These are phyloP conservation scores for Leptothorax acervorum DNA, from an alignment of 2,888 invertebrate species.

Conservation along the genomic window DNA sequence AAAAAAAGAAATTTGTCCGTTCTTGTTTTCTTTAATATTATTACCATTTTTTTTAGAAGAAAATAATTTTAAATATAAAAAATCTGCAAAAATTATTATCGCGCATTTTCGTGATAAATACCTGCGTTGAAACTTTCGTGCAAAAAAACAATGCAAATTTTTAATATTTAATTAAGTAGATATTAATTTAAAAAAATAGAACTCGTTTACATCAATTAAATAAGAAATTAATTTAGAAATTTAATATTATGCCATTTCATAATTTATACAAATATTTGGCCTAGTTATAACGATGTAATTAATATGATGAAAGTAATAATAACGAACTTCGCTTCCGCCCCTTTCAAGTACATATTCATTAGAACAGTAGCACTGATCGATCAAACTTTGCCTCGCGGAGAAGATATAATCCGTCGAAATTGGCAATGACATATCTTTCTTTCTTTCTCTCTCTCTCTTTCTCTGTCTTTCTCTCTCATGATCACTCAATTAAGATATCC, in stretches of 20 bases:
- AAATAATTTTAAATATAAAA: not conserved
- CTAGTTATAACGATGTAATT: constrained; percentile 5
- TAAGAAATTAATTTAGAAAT: not conserved
- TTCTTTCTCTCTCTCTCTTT: not conserved
- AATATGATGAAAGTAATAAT: not conserved
- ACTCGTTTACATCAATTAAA: not conserved
- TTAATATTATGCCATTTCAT: not conserved
- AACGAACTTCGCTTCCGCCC: not conserved
- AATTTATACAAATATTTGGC: not conserved
- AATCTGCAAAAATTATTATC: not conserved
- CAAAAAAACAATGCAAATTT: not conserved
- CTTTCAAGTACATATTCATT: not conserved
- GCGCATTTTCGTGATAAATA: not conserved
- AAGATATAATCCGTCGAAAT: not conserved
- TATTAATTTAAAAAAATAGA: not conserved
- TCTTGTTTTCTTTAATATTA: not conserved
- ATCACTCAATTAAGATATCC: constrained; percentile 26
- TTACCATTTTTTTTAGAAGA: not conserved
- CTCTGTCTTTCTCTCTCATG: not conserved
- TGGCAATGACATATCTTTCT: constrained; percentile 1
- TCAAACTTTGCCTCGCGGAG: not conserved
- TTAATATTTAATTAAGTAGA: not conserved
- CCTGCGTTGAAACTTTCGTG: not conserved
- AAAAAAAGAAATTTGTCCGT: not conserved
- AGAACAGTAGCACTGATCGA: constrained; percentile 16